Percentiles rank a stretch among this genome's conserved stretches.
Conservation (phyloP, 1,140 invertebrate genomes). For the Ceratoteleas bidentatus region DNA sequence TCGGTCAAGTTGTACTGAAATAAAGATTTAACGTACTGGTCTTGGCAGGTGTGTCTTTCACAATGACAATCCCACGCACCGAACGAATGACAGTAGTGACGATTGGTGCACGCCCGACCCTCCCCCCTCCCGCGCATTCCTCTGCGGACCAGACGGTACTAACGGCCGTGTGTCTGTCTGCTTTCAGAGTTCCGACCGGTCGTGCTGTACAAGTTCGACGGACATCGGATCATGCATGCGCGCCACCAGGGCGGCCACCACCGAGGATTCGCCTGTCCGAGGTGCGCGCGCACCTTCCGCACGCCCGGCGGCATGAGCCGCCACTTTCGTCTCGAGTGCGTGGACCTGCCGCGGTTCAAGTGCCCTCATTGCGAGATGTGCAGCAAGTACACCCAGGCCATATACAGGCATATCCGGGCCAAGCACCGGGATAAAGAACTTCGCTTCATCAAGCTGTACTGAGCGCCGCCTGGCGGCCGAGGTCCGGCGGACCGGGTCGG, state of each 20-base stretch:
- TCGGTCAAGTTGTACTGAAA: constrained; percentile 71
- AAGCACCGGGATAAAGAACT: constrained; percentile 57
- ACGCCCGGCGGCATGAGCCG: constrained; percentile 84
- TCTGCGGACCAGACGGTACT: constrained; percentile 11
- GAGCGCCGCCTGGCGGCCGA: background rate
- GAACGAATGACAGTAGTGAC: background rate
- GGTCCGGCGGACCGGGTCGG: too few relatives aligned
- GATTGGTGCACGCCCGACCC: too few relatives aligned
- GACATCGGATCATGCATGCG: constrained; percentile 14
- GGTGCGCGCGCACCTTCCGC: constrained; percentile 83
- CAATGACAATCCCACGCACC: constrained; percentile 9
- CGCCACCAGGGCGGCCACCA: constrained; percentile 23
- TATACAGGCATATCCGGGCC: constrained; percentile 77
- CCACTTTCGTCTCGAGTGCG: constrained; percentile 83
- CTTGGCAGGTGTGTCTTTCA: constrained; percentile 47
- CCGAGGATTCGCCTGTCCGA: constrained; percentile 78
- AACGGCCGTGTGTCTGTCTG: constrained; percentile 63
- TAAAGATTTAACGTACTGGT: constrained; percentile 39
- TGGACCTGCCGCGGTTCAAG: constrained; percentile 82
- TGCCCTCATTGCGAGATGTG: constrained; percentile 82
- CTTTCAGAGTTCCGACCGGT: constrained; percentile 71
- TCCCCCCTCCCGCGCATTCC: background rate
- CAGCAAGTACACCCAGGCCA: constrained; percentile 80
- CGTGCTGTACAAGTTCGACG: constrained; percentile 58
- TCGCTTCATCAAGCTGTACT: constrained; percentile 59